Conservation (phyloP, 92 coral and sea anemone species). For the Metridium senile region DNA sequence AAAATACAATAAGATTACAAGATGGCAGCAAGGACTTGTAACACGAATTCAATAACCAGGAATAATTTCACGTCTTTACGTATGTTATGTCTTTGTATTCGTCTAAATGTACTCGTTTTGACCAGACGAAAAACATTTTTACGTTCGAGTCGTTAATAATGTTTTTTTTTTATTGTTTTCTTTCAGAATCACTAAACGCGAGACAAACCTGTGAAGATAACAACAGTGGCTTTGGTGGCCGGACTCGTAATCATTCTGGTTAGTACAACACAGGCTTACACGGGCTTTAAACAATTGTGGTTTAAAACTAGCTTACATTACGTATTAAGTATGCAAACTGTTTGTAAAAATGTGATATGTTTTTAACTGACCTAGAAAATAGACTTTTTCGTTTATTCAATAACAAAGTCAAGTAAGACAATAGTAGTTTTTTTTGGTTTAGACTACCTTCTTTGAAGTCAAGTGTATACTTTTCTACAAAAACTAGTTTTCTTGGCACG, state of each 20-base stretch:
- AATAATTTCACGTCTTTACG: neutral
- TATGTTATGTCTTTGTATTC: neutral
- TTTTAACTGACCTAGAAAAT: too few relatives aligned
- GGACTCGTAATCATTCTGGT: slow-evolving; percentile 21
- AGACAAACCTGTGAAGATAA: slow-evolving; percentile 6
- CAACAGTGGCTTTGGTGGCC: slow-evolving; percentile 19
- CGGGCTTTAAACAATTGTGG: neutral
- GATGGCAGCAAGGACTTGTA: neutral
- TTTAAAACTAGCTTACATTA: neutral
- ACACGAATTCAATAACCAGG: neutral
- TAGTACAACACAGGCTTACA: neutral
- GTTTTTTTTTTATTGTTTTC: slow-evolving; percentile 9
- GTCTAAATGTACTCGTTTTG: neutral
- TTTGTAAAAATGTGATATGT: too few relatives aligned
- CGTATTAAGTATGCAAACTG: too few relatives aligned
- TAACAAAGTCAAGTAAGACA: too few relatives aligned
- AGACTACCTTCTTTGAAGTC: neutral
- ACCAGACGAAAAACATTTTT: slow-evolving; percentile 2
- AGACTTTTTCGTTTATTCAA: too few relatives aligned
- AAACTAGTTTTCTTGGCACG: neutral
- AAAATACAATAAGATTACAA: neutral
- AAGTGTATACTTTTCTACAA: neutral
- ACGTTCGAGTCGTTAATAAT: neutral
- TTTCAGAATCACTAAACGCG: slow-evolving; percentile 28
- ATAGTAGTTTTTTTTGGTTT: neutral